Evolutionary conservation across 2,797 vertebrate genomes (phyloP).

Genomic region (Sebastes matsubarae): DNA sequence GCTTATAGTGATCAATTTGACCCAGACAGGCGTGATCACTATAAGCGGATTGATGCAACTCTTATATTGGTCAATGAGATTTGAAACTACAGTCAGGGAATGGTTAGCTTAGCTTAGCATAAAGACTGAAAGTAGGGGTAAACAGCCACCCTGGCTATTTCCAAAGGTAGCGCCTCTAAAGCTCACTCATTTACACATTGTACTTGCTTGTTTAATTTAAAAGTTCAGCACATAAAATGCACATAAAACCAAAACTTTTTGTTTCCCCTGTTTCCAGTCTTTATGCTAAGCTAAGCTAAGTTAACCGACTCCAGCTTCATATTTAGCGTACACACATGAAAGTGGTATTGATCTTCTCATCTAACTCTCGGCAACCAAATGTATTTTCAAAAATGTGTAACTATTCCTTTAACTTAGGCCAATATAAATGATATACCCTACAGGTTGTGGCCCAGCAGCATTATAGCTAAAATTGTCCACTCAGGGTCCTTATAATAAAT

Average conservation of each 20-base stretch:
- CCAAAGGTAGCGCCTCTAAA: background rate
- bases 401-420: background rate
- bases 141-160: background rate
- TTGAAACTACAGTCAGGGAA: background rate
- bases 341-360: background rate
- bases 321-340: background rate
- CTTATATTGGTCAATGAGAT: background rate
- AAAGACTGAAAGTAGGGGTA: background rate
- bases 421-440: background rate
- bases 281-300: background rate
- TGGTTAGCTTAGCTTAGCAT: background rate
- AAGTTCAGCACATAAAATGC: background rate
- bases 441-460: background rate
- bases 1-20: too few species aligned
- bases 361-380: background rate
- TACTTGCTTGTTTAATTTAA: background rate
- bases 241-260: background rate
- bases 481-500: slow-evolving; percentile 10
- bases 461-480: slow-evolving; percentile 10
- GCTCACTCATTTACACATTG: background rate
- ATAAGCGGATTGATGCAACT: too few species aligned
- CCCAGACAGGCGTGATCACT: too few species aligned
- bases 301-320: background rate
- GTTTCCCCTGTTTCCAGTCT: background rate
- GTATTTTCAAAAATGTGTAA: background rate